phyloP scores from a whole-genome alignment of 2,888 invertebrate genomes.

The Trypoxylon attenuatum region DNA sequence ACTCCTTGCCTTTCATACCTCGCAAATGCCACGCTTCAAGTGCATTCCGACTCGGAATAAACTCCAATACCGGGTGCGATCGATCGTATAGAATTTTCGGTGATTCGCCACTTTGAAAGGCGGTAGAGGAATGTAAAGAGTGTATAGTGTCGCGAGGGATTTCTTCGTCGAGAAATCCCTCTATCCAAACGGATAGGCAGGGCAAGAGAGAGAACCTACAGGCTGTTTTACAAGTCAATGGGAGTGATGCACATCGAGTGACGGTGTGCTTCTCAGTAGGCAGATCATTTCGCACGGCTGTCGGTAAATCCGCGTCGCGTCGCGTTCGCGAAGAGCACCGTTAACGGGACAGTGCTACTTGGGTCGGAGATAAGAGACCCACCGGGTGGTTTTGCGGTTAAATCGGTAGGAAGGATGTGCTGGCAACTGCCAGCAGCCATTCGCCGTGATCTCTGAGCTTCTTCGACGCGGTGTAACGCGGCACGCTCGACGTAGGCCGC shows the following conservation, averaged over 20 bases:
- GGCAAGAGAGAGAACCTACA: background rate
- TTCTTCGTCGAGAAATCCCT: no score
- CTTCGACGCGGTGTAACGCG: background rate
- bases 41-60: no score
- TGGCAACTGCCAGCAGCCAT: constrained; percentile 11
- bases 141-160: no score
- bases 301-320: constrained; percentile 30
- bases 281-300: constrained; percentile 39
- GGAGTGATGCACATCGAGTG: background rate
- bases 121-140: no score
- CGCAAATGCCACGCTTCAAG: no score
- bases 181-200: background rate
- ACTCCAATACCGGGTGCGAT: no score
- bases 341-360: background rate
- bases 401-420: constrained; percentile 31
- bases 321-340: background rate
- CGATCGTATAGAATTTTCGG: no score
- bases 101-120: no score
- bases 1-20: no score
- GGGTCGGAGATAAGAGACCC: constrained; percentile 32
- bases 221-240: background rate
- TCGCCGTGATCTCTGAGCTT: no score
- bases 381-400: constrained; percentile 49
- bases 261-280: constrained; percentile 31
- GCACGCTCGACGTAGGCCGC: background rate